Percentiles rank a stretch among this genome's conserved stretches.
Conservation (phyloP, 2,113 vertebrate genomes). For the Dasyornis broadbenti region DNA sequence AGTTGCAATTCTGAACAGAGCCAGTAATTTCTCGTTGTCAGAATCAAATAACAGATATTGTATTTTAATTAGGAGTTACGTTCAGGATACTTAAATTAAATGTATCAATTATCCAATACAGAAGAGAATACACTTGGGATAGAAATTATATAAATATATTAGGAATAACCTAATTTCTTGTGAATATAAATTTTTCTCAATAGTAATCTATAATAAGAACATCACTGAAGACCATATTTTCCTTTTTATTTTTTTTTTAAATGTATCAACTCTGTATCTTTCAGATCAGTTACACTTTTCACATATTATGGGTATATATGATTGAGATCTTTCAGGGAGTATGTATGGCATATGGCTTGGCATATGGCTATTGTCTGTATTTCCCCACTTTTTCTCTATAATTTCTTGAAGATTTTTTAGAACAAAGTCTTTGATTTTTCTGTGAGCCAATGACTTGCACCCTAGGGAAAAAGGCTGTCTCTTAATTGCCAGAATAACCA, state of each 20-base stretch:
- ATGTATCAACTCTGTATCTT: not conserved
- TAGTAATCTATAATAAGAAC: not conserved
- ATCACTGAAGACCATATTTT: not conserved
- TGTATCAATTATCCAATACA: not conserved
- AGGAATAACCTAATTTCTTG: not conserved
- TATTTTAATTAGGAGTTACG: not conserved
- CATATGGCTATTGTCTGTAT: not conserved
- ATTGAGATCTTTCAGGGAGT: not conserved
- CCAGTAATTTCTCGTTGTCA: not conserved
- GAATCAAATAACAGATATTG: not conserved
- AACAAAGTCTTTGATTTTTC: not conserved
- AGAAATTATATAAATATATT: not conserved
- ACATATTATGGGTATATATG: not conserved
- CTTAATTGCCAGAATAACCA: not conserved
- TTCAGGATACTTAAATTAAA: not conserved
- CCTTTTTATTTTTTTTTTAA: not conserved
- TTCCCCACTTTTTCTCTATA: not conserved
- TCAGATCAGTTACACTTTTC: not conserved
- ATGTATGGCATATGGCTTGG: not conserved
- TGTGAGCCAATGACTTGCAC: not conserved
- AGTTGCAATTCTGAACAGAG: not conserved
- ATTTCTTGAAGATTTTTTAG: slow-evolving; percentile 21
- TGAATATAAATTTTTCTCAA: not conserved
- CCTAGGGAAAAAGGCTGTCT: not conserved
- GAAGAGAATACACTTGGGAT: not conserved